A percentile compares a stretch with the other conserved stretches of the same genome.
phyloP scores from a whole-genome alignment of 2,113 vertebrate species.

The Phyllopteryx taeniolatus region DNA sequence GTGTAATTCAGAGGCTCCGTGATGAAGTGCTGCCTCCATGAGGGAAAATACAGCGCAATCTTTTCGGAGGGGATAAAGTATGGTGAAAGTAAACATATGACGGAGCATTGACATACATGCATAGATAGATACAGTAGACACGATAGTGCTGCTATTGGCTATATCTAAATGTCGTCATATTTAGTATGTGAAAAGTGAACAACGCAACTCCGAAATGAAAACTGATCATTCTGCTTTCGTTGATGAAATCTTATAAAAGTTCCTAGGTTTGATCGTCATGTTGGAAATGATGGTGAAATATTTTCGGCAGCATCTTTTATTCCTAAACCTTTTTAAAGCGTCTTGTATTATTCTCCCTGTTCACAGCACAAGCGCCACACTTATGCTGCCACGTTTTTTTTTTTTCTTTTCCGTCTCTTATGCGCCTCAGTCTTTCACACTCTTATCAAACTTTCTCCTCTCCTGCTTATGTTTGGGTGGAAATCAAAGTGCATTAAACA shows the following conservation, averaged over 20 bases:
- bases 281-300: neutral
- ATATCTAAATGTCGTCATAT: too few species aligned
- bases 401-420: neutral
- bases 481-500: constrained; percentile 97
- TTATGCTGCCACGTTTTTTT: constrained; percentile 5
- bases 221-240: neutral
- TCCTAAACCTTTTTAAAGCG: neutral
- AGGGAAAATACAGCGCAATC: too few species aligned
- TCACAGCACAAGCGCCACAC: constrained; percentile 8
- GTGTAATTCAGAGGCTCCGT: too few species aligned
- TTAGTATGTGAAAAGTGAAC: too few species aligned
- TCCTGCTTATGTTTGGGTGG: constrained; percentile 69
- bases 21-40: too few species aligned
- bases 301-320: neutral
- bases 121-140: too few species aligned
- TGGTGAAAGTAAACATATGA: too few species aligned
- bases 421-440: constrained; percentile 18
- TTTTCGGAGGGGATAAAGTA: too few species aligned
- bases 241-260: too few species aligned
- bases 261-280: neutral
- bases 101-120: too few species aligned
- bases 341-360: neutral
- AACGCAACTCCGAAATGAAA: too few species aligned
- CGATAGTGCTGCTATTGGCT: too few species aligned
- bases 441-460: constrained; percentile 31